A percentile compares a stretch with the other conserved stretches of the same genome.
Evolutionary conservation across 2,888 invertebrate species (phyloP).

Genomic region (Thera britannica): DNA sequence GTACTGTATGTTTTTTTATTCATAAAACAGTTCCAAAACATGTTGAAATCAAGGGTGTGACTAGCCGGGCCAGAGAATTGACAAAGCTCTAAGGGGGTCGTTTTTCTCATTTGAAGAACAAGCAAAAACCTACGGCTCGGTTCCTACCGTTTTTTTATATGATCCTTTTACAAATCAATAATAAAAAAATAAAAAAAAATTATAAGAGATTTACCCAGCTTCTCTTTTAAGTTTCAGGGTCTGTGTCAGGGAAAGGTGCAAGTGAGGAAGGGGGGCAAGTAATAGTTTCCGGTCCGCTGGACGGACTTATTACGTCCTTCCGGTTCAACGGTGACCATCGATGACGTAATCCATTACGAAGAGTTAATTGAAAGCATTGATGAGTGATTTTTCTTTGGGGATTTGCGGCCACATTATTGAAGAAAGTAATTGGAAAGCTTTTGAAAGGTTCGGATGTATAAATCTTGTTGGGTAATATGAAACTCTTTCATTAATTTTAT

Average conservation of each 20-base stretch:
- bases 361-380: slow-evolving; percentile 63
- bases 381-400: slow-evolving; percentile 51
- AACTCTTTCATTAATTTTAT: background rate
- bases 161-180: too few species aligned
- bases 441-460: slow-evolving; percentile 1
- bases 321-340: slow-evolving; percentile 52
- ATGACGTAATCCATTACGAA: slow-evolving; percentile 58
- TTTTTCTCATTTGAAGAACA: too few species aligned
- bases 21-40: too few species aligned
- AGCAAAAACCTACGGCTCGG: too few species aligned
- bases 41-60: too few species aligned
- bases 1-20: too few species aligned
- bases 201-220: slow-evolving; percentile 1
- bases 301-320: slow-evolving; percentile 66
- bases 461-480: background rate
- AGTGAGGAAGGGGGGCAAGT: slow-evolving; percentile 39
- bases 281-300: slow-evolving; percentile 67
- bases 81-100: too few species aligned
- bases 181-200: background rate
- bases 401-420: slow-evolving; percentile 26
- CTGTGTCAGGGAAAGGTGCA: slow-evolving; percentile 28
- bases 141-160: too few species aligned
- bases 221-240: slow-evolving; percentile 2
- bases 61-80: too few species aligned
- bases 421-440: slow-evolving; percentile 29